Evolutionary conservation across 2,888 invertebrate species (phyloP), one percentile per base, ranked within the genome.

Genomic region (Aleiodes testaceus): DNA sequence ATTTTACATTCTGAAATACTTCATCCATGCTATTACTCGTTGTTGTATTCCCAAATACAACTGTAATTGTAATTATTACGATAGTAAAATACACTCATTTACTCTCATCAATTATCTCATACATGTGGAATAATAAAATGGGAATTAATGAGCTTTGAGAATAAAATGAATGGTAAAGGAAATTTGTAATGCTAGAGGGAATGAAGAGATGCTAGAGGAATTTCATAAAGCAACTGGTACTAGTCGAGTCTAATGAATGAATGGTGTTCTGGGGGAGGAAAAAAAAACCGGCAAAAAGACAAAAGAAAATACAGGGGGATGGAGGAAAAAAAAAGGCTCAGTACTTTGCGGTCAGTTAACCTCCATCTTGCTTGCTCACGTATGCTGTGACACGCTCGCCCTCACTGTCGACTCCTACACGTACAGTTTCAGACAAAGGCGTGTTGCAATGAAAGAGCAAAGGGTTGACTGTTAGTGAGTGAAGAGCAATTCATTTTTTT

Each of bases 331-430:
- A 64, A 69, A 66, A 66, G n/a, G 72, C 75, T 74, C 79, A 76
- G 79, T 79, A 77, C 79, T 82, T 81, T 80, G 79, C 78, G 78
- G 80, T 80, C 80, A 79, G 81, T 82, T 80, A 77, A 77, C 78
- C 75, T 70, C 49, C 50, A 42, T 74, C 61, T 36, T 76, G 69
- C 74, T 69, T 73, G 66, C 66, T 70, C 63, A 12, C 50, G 55
- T 63, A 45, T 64, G 42, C 52, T 14, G 22, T 52, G 22, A 36
- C 49, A 42, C 68, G 45, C 66, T 53, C 0, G 22, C 45, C 30
- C 49, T 22, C 69, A 44, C 69, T 64, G 16, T 5, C 36, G 6
- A 36, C 49, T 49, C 42, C 53, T 72, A 36, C n/a, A 44, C 36
- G 36, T 36, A 36, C 45, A 67, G 61, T 69, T 69, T 52, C 53